Evolutionary conservation across 1,140 invertebrate species (phyloP).

Genomic region (Panagrolaimus sp.): DNA sequence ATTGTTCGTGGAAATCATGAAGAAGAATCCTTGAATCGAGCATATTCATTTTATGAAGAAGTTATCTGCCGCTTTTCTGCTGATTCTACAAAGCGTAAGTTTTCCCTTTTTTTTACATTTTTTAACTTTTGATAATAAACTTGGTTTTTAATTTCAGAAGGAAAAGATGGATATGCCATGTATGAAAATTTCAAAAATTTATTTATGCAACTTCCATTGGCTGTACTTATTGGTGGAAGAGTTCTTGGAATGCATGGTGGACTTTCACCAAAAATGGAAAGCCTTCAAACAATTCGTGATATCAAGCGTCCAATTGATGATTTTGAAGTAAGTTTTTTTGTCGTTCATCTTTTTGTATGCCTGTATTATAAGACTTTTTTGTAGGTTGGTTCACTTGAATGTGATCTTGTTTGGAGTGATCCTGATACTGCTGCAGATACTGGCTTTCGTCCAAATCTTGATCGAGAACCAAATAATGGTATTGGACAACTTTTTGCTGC

Average conservation of each 20-base stretch:
- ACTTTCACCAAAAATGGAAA: slow-evolving; percentile 32
- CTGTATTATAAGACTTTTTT: too few species aligned
- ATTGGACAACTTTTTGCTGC: slow-evolving; percentile 36
- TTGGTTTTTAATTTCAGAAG: neutral
- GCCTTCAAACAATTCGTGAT: slow-evolving; percentile 26
- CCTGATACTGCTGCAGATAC: slow-evolving; percentile 25
- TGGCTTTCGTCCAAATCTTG: slow-evolving; percentile 32
- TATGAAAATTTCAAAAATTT: slow-evolving; percentile 35
- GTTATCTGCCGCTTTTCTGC: slow-evolving; percentile 20
- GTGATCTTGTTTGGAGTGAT: slow-evolving; percentile 37
- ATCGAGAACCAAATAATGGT: slow-evolving; percentile 33
- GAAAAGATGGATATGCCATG: slow-evolving; percentile 17
- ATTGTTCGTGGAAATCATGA: slow-evolving; percentile 35
- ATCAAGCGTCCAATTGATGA: slow-evolving; percentile 35
- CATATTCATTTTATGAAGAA: slow-evolving; percentile 36
- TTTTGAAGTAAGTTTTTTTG: slow-evolving; percentile 22
- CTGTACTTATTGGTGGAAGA: slow-evolving; percentile 30
- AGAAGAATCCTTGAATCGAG: slow-evolving; percentile 36
- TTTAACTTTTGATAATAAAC: neutral
- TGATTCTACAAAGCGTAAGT: neutral
- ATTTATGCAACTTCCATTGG: slow-evolving; percentile 35
- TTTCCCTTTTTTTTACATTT: slow-evolving; percentile 4
- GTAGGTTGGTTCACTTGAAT: slow-evolving; percentile 22
- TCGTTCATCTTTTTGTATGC: too few species aligned
- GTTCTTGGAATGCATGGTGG: slow-evolving; percentile 41